Base-by-base conservation (phyloP, 1,140 invertebrate species). In the Augochlora pura region DNA sequence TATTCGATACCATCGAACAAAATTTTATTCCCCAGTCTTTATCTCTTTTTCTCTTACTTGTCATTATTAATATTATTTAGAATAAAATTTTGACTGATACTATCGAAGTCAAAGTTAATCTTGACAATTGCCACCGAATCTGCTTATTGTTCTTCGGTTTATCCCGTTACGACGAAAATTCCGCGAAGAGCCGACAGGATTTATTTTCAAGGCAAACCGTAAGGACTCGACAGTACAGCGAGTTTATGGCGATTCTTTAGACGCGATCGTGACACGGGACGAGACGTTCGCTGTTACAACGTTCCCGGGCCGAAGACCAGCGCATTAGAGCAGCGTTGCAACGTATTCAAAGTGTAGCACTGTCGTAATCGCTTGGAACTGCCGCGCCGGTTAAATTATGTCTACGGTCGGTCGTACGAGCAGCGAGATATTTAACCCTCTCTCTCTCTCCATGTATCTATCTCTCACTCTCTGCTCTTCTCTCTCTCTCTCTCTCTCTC, bases 331-430 rank as follows among this genome's bases (percentile, higher is more conserved):
- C 18, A 77, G 38, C 62, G 82, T 70, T 67, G 59, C 18, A 77
- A 25, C 62, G 82, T 70, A 71, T 77, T 81, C 81, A 67, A 83
- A 83, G 66, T 42, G 27, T 74, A 79, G 39, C 75, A 66, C 32
- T 70, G 81, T 83, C 71, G 81, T 83, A 84, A 84, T 83, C 83
- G 73, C 63, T 83, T 63, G 72, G 68, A 80, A 82, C 75, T 69
- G 60, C 27, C 49, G 68, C 65, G 60, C 27, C 49, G 68, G 60
- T 72, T 83, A 77, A 83, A 78, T 75, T 83, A 71, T 63, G 83
- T 57, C 71, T 80, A 74, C 66, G 76, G 21, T 32, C 54, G 59
- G 54, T 21, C 32, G 65, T 62, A 23, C 25, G 52, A 52, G 39
- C 46, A 46, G 38, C 49, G 60, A 66, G 66, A 69, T 59, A 77